Conservation (phyloP, 2,888 invertebrate genomes). For the Limnephilus marmoratus region DNA sequence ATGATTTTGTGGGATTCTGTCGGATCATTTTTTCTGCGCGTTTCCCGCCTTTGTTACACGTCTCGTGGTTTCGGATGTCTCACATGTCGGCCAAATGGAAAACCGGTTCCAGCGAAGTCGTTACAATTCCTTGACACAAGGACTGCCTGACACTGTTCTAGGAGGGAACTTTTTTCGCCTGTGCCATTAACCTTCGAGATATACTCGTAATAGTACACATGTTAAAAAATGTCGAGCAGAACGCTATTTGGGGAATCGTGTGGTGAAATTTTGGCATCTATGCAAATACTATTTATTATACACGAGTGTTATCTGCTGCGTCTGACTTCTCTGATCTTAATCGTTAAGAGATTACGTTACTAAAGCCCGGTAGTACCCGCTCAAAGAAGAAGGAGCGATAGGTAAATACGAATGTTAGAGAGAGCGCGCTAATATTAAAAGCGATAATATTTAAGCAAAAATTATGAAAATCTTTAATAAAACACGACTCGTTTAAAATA, state of each 20-base stretch:
- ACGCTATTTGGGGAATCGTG: slow-evolving; percentile 4
- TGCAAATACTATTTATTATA: no score
- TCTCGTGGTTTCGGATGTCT: slow-evolving; percentile 60
- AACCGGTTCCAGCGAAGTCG: slow-evolving; percentile 64
- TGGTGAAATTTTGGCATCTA: slow-evolving; percentile 41
- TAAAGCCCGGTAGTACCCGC: no score
- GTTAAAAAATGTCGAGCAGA: slow-evolving; percentile 51
- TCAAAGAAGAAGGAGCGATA: no score
- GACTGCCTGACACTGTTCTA: slow-evolving; percentile 43
- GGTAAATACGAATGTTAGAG: no score
- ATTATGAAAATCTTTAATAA: no score
- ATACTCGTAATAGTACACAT: slow-evolving; percentile 26
- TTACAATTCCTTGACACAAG: slow-evolving; percentile 61
- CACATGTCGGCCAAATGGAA: slow-evolving; percentile 51
- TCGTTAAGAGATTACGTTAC: no score
- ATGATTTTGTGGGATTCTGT: not conserved
- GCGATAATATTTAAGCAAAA: no score
- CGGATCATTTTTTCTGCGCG: slow-evolving; percentile 49
- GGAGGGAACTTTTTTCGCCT: slow-evolving; percentile 57
- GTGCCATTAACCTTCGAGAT: slow-evolving; percentile 59
- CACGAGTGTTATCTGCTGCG: no score
- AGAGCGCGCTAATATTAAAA: no score
- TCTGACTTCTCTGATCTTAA: no score
- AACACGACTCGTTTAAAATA: no score
- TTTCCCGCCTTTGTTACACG: slow-evolving; percentile 51